A percentile compares a stretch with the other conserved stretches of the same genome.
These are phyloP conservation scores for Hedychridium roseum DNA, from an alignment of 2,888 invertebrate genomes.

Conservation along the genomic window DNA sequence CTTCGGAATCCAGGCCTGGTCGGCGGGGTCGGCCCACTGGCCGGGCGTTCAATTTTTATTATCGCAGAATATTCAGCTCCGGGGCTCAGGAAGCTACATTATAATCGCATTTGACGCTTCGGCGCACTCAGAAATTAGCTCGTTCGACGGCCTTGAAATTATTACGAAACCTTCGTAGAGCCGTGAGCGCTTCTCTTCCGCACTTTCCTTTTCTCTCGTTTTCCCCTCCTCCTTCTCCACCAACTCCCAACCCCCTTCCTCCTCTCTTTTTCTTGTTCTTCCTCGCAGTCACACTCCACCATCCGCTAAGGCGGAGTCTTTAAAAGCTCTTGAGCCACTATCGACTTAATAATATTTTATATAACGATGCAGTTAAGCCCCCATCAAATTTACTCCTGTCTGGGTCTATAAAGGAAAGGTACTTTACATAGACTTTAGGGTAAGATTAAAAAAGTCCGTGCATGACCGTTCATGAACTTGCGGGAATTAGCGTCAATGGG, in stretches of 20 bases:
- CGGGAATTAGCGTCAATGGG: too few relatives aligned
- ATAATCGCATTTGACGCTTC: slow-evolving; percentile 55
- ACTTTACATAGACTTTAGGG: too few relatives aligned
- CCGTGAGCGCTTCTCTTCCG: not conserved
- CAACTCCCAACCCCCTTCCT: too few relatives aligned
- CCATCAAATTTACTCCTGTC: too few relatives aligned
- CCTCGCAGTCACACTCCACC: not conserved
- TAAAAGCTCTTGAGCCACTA: too few relatives aligned
- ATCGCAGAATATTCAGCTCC: slow-evolving; percentile 40
- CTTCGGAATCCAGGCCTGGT: slow-evolving; percentile 26
- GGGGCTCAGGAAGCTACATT: slow-evolving; percentile 31
- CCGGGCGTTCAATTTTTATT: slow-evolving; percentile 47
- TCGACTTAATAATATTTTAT: too few relatives aligned
- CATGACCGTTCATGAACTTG: too few relatives aligned
- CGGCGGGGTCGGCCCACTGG: slow-evolving; percentile 12
- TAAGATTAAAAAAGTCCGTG: too few relatives aligned
- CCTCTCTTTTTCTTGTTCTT: not conserved
- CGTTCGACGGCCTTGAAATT: slow-evolving; percentile 49
- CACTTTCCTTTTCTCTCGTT: not conserved
- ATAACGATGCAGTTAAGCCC: too few relatives aligned
- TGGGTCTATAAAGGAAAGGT: too few relatives aligned
- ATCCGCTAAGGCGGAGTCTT: too few relatives aligned
- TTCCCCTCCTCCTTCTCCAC: too few relatives aligned
- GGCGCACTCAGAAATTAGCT: slow-evolving; percentile 52
- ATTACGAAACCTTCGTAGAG: slow-evolving; percentile 35